Base-by-base conservation (phyloP, 2,888 invertebrate species). In the Ceriagrion tenellum region DNA sequence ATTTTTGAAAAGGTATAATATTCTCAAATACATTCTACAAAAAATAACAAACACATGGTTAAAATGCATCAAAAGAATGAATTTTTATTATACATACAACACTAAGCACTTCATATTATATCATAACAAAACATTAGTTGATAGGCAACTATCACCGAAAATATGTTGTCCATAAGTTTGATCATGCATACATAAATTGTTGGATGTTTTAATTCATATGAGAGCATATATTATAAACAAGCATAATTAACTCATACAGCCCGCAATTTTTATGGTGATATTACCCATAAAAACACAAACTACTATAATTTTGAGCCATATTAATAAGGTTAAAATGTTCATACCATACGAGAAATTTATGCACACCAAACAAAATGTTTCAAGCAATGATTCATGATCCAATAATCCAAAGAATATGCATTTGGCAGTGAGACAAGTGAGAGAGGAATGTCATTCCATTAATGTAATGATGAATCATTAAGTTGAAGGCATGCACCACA, bases 381-480 rank as follows among this genome's bases (percentile, higher is more conserved):
- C 59, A 93, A 93, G 69, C 91, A 63, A 91, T 91, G 91, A 91
- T 91, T 91, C 63, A 91, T 91, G 91, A 91, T 91, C 26, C 69
- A 93, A 93, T 69, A 69, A 93, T 69, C 69, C 93, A 93, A 69
- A 93, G 93, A 63, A 93, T 93, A 93, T 93, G 93, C 93, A 93
- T 93, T 93, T 93, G 93, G 93, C 93, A 93, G 93, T 93, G 93
- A 93, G 93, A 93, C 69, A 93, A 93, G 93, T 93, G 93, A 93
- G 93, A 93, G 93, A 63, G 93, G 93, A 93, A 93, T 47, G 40
- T 69, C 93, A 93, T 93, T 93, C 93, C 93, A 59, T 93, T 93
- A 93, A 93, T 93, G 93, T 59, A 69, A 93, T 69, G 93, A 93
- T 93, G 93, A 93, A 69, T 93, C 40, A 35, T 63, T 93, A 93